Base-by-base conservation (phyloP, 1,140 invertebrate genomes). In the Dendrolimus punctatus region DNA sequence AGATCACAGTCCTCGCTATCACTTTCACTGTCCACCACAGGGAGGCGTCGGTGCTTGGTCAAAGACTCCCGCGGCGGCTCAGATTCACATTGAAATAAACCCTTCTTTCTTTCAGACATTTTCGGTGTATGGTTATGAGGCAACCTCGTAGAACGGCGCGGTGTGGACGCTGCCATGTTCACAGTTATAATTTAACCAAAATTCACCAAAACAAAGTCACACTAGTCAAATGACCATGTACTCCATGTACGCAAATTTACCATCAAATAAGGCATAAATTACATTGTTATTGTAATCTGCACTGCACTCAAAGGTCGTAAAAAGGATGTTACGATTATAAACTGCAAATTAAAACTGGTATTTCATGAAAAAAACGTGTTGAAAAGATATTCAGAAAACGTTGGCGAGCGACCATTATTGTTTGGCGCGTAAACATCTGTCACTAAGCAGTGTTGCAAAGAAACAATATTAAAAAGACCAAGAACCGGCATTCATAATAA, bases 351-450 rank as follows among this genome's bases (percentile, higher is more conserved):
- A 45, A 45, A 45, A 45, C 43, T 6, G n/a, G 43, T 45, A 45
- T 45, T 10, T 9, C 43, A 9, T 6, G 7, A 53, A 55, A 55
- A 58, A 60, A 73, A 60, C 53, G 53, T 54, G 49, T 57, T 58
- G 46, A 60, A 6, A 46, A 59, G 60, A 58, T 48, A 65, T 58
- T 61, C 42, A 59, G 51, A 48, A 62, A 76, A 69, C 68, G 67
- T 71, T 67, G 58, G 46, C 58, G 49, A 65, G 58, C 68, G 61
- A 73, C 68, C 72, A 76, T 76, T 80, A 65, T 75, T 85, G 80
- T 82, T 85, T 85, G 82, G 82, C 82, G 82, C 82, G 80, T 85
- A 85, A 85, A 83, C 79, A 83, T 66, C 76, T 83, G 82, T 85
- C 81, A 81, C 23, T 40, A 41, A 39, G 36, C 7, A 51, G 55